Evolutionary conservation across 2,888 invertebrate species (phyloP).

Genomic region (Malthinus seriepunctatus): DNA sequence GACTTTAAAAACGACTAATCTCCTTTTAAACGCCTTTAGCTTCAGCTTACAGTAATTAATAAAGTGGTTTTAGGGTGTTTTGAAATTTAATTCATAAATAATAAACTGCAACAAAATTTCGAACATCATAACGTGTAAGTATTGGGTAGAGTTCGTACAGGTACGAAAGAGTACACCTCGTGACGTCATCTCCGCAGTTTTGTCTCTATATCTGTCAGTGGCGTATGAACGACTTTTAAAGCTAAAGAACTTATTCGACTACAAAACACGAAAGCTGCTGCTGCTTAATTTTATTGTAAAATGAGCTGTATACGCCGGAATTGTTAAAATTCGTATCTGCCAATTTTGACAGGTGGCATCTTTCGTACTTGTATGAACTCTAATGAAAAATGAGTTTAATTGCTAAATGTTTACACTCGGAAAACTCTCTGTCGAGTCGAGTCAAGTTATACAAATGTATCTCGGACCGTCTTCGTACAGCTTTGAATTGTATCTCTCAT

Average conservation of each 20-base stretch:
- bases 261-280: no score
- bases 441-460: neutral
- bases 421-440: neutral
- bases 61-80: constrained; percentile 18
- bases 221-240: no score
- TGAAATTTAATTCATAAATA: constrained; percentile 23
- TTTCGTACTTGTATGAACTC: neutral
- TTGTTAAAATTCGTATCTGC: no score
- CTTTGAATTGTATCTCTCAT: neutral
- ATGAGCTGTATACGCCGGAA: no score
- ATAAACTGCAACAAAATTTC: constrained; percentile 6
- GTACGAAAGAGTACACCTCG: no score
- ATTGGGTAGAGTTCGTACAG: neutral
- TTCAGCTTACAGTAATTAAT: constrained; percentile 23
- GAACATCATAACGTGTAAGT: neutral
- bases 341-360: no score
- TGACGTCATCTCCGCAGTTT: no score
- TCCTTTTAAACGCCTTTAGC: constrained; percentile 23
- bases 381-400: neutral
- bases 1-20: constrained; percentile 20
- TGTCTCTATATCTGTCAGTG: no score
- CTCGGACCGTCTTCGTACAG: no score
- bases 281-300: no score
- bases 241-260: no score
- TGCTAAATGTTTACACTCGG: neutral